Base-by-base conservation (phyloP, 2,888 invertebrate genomes). In the Lasioglossum calceatum region DNA sequence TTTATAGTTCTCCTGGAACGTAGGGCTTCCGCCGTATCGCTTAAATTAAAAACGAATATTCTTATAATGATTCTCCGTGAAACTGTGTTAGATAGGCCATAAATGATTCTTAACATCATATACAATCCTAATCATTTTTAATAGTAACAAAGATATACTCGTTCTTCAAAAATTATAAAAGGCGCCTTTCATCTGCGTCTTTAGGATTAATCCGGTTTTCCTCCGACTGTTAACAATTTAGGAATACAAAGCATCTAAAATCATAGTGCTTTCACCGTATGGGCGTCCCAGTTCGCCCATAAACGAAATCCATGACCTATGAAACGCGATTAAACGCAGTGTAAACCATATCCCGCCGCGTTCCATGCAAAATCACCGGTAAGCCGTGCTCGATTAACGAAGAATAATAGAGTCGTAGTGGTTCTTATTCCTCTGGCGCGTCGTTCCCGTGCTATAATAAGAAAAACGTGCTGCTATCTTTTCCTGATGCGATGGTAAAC, bases 291-390 rank as follows among this genome's bases (percentile, higher is more conserved):
- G 27, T 61, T 61, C 61, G 61, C 1, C 27, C 61, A 64, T 14
- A 64, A 64, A 64, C 32, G 61, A 23, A 54, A 54, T 54, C 54
- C 61, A 16, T 14, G 61, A n/a, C 12, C 61, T 27, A 27, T 27
- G 61, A 27, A 64, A 64, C 61, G 61, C 27, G 61, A 64, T 64
- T 32, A 64, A 64, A 64, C 61, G 61, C 27, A 64, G 61, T 27
- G 27, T 27, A 64, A 16, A 12, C 54, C 54, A 54, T 54, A 54
- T 54, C 27, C 27, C 61, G 61, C 27, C 14, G 14, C 27, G n/a
- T 27, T 61, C 12, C 61, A 64, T 64, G 14, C 61, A 16, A 64
- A 64, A 64, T 64, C 14, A 27, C n/a, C 27, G 61, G 27, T 14
- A 14, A 61, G 14, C 61, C 14, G 27, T n/a, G 61, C 61, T 61